A percentile compares a stretch with the other conserved stretches of the same genome.
These are phyloP conservation scores for Potorous gilbertii DNA, from an alignment of 2,797 vertebrate species.

Conservation along the genomic window DNA sequence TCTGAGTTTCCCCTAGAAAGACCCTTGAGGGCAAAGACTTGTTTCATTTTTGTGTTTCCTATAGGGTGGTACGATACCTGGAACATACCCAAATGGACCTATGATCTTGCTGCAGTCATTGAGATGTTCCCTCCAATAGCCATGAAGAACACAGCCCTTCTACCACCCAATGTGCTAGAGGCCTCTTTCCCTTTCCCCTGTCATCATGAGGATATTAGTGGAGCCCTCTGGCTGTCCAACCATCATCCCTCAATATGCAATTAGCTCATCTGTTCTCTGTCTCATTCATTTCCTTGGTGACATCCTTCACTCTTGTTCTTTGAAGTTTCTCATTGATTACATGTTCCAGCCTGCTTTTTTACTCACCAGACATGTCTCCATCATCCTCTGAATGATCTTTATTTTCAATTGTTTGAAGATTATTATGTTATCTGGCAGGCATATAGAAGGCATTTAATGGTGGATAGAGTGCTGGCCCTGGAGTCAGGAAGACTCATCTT, in stretches of 20 bases:
- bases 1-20: not conserved
- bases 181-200: not conserved
- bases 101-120: not conserved
- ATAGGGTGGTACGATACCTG: not conserved
- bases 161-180: not conserved
- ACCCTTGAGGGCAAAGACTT: not conserved
- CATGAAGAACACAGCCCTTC: not conserved
- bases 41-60: not conserved
- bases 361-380: not conserved
- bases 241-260: not conserved
- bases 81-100: not conserved
- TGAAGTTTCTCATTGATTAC: not conserved
- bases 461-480: not conserved
- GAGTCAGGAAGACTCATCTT: not conserved
- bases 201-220: not conserved
- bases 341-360: not conserved
- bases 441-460: not conserved
- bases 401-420: not conserved
- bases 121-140: not conserved
- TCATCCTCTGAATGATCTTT: not conserved
- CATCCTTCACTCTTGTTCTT: not conserved
- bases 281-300: not conserved
- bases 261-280: not conserved
- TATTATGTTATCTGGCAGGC: not conserved
- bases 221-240: not conserved